A percentile compares a stretch with the other conserved stretches of the same genome.
Conservation (phyloP, 1,140 invertebrate species). For the Venturia canescens region DNA sequence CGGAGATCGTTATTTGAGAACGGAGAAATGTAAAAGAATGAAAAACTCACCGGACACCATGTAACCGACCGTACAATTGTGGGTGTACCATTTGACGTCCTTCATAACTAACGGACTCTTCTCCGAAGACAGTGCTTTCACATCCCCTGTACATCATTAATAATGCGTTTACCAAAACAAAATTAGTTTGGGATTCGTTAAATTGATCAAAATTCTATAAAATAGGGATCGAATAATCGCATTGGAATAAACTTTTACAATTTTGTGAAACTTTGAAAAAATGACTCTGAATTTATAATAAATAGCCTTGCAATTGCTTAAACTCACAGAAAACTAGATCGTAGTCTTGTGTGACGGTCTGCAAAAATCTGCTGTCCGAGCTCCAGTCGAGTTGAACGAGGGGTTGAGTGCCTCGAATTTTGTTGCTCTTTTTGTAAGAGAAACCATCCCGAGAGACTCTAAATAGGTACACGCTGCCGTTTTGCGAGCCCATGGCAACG, state of each 20-base stretch:
- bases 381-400: constrained; percentile 94
- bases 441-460: constrained; percentile 90
- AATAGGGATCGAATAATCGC: no score
- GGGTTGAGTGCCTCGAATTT: constrained; percentile 89
- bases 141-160: constrained; percentile 83
- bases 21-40: not conserved
- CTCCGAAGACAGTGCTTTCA: constrained; percentile 88
- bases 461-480: constrained; percentile 91
- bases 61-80: constrained; percentile 90
- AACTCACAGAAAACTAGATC: constrained; percentile 92
- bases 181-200: no score
- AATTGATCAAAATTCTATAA: no score
- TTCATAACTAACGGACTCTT: constrained; percentile 92
- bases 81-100: constrained; percentile 92
- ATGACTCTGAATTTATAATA: no score
- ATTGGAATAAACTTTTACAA: no score
- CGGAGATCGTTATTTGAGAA: no score
- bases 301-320: not conserved
- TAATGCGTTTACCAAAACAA: not conserved
- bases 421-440: constrained; percentile 91
- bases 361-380: constrained; percentile 89
- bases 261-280: no score
- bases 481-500: constrained; percentile 94
- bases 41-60: constrained; percentile 84
- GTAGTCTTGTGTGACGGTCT: constrained; percentile 95